Base-by-base conservation (phyloP, 30 jellyfish, hydroid and myxozoan genomes). In the Nemopilema nomurai region DNA sequence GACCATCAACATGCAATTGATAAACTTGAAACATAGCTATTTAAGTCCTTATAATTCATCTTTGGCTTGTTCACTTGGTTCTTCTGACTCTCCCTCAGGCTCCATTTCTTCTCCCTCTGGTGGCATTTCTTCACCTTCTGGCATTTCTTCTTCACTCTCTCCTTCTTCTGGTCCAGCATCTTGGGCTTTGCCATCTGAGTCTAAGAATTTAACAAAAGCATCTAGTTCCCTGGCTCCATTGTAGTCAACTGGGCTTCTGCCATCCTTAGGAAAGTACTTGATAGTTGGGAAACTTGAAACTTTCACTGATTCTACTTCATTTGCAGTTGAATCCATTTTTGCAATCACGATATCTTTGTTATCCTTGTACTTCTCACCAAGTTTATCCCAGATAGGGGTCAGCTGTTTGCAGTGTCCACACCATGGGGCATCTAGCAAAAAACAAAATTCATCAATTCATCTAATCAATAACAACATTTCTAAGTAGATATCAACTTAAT, bases 351-450 rank as follows among this genome's bases (percentile, higher is more conserved):
- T 76, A 67, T 96, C 99, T 21, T 74, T 84, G 71, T 71, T 72
- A 74, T 96, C 99, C 81, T 87, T 80, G 87, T 65, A 87, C 74
- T 96, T 90, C 70, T 96, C 98, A 49, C 96, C 99, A 82, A 96
- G 97, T 74, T 96, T 80, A 68, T 96, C 99, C 99, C 99, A 96
- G 85, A 91, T 96, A 33, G 99, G 99, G 18, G 97, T 97, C 27
- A 96, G 68, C 67, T 90, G 98, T 79, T 96, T 91, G 89, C 99
- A 96, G 87, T 96, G 99, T 8, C 99, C 99, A 90, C 99, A 96
- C 99, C 99, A 96, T 90, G 99, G 99, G 51, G 99, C 99, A 88
- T 96, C 97, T 87, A 69, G 72, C 26, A n/a, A 63, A 63, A 63
- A 41, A 41, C 57, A 41, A 41, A 41, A 41, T 3, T 6, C 13